Conservation (phyloP, 2,113 vertebrate genomes). For the Antigone vipio region DNA sequence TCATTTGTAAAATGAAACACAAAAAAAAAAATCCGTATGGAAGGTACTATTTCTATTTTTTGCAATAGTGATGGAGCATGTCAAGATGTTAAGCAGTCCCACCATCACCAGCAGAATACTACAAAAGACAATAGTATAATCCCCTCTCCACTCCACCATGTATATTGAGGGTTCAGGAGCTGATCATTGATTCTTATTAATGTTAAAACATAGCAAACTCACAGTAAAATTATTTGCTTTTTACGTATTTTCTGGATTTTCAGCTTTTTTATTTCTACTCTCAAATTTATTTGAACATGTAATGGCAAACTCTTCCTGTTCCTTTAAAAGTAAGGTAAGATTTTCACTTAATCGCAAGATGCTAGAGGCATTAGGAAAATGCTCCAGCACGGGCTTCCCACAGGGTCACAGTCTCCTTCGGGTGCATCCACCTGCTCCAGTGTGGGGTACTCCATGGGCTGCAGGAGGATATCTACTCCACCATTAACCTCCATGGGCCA, state of each 20-base stretch:
- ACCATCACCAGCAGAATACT: not conserved
- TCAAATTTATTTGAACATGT: too few relatives aligned
- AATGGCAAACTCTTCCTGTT: too few relatives aligned
- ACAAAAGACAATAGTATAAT: not conserved
- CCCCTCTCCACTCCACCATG: not conserved
- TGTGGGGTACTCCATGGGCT: too few relatives aligned
- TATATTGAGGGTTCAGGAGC: not conserved
- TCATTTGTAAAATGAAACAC: not conserved
- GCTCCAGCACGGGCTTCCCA: too few relatives aligned
- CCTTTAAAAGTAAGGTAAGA: too few relatives aligned
- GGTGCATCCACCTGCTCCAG: too few relatives aligned
- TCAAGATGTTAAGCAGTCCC: not conserved
- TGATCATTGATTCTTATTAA: not conserved
- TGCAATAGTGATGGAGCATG: accelerated
- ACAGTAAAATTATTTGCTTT: not conserved
- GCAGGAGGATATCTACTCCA: too few relatives aligned
- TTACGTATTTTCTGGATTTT: not conserved
- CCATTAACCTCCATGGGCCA: too few relatives aligned
- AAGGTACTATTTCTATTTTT: not conserved
- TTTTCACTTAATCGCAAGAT: too few relatives aligned
- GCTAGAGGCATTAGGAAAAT: too few relatives aligned
- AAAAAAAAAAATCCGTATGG: not conserved
- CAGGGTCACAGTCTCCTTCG: too few relatives aligned
- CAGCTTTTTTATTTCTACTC: too few relatives aligned
- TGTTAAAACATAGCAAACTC: not conserved